Conservation (phyloP, 1,140 invertebrate genomes). For the Drosophila pseudoananassae region DNA sequence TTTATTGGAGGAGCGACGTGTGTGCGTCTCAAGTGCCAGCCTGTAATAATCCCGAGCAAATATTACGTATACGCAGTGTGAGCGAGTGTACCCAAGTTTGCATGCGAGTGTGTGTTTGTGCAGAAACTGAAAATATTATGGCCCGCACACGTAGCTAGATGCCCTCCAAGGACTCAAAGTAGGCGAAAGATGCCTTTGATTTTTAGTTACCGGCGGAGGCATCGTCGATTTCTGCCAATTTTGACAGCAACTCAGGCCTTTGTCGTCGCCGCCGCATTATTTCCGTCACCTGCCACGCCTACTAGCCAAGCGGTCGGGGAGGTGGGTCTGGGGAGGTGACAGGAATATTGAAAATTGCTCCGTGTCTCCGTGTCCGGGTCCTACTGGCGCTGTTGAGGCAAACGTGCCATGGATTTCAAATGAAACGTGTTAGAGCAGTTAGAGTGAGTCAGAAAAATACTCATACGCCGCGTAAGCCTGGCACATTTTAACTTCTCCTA, state of each 20-base stretch:
- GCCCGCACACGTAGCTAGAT: constrained; percentile 56
- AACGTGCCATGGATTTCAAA: constrained; percentile 80
- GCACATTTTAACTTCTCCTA: constrained; percentile 65
- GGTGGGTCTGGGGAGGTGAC: constrained; percentile 16
- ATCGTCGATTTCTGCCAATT: constrained; percentile 75
- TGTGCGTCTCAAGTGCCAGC: constrained; percentile 58
- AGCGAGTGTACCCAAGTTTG: constrained; percentile 6
- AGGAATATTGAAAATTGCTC: constrained; percentile 75
- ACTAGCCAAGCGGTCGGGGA: constrained; percentile 5
- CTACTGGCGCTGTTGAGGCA: constrained; percentile 36
- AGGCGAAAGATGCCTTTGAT: constrained; percentile 64
- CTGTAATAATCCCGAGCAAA: constrained; percentile 71
- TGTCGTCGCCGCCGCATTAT: constrained; percentile 63
- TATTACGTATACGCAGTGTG: constrained; percentile 70
- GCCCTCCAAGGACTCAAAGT: constrained; percentile 39
- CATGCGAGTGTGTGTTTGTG: constrained; percentile 20
- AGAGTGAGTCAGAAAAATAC: constrained; percentile 56
- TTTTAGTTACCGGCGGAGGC: constrained; percentile 72
- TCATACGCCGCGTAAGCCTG: constrained; percentile 72
- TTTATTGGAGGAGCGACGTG: constrained; percentile 62
- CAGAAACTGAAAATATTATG: constrained; percentile 66
- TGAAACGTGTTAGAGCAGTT: constrained; percentile 66
- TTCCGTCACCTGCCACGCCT: constrained; percentile 73
- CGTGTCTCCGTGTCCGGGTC: constrained; percentile 44
- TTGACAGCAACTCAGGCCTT: constrained; percentile 60